Base-by-base conservation (phyloP, 2,888 invertebrate genomes). In the Ectobius pallidus region DNA sequence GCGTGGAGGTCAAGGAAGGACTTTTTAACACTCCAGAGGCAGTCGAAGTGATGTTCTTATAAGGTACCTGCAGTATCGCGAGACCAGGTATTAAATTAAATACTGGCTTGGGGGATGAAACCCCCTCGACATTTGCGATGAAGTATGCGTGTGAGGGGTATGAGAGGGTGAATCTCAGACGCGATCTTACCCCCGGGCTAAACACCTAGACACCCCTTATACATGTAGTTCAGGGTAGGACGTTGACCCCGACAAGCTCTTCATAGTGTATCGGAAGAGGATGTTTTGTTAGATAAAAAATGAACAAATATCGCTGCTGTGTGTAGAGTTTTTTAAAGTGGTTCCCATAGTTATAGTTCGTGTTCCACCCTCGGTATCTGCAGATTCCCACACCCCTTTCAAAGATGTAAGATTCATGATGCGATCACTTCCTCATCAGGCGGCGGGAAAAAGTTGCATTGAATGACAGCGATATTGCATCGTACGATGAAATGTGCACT, bases 291-390 rank as follows among this genome's bases (percentile, higher is more conserved):
- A 52, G 52, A 52, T 52, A 52, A 63, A 63, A 63, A 42, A n/a
- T 63, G 63, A 63, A 63, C 63, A 63, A 63, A 63, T 63, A 63
- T 58, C 58, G 63, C 34, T 63, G 16, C 42, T 42, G 52, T 52
- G 52, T 52, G 46, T 46, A 42, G 22, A 42, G 39, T 25, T 11
- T 20, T 42, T 63, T 63, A 42, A 42, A 34, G 42, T 20, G 22
- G 63, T 63, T 63, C 63, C 63, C 63, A 63, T 39, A 34, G 20
- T 34, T 32, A 63, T 18, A 14, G 16, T 22, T 25, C 42, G 22
- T 63, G 3, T 63, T 25, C 25, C 16, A 14, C 11, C 16, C 52
- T 52, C 7, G 25, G 2, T 3, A 25, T 52, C 52, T 18, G 3
- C 14, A 3, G 14, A 6, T 52, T 52, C 52, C 52, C 52, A 52